Evolutionary conservation across 1,140 invertebrate genomes (phyloP), one percentile per base, ranked within the genome.

Genomic region (Spodoptera litura): DNA sequence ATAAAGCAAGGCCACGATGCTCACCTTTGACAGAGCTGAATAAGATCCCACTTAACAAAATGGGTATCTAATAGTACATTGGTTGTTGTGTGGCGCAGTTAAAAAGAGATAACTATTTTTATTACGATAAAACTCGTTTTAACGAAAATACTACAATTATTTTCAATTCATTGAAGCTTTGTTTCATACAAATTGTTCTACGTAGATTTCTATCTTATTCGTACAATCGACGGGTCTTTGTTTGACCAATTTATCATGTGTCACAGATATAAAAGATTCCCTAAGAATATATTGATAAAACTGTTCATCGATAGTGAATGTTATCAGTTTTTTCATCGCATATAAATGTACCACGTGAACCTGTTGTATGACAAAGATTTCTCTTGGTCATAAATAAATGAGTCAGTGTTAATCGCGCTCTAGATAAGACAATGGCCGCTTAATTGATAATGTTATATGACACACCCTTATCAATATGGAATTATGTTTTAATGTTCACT

Each of bases 401-500:
- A 78, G 52, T 78, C 62, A 58, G 53, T 56, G 31, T 68, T 68
- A 49, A 78, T 78, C 27, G 20, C 49, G 35, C 75, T 78, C 70
- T 59, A 68, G 75, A 78, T 78, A 78, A 78, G 52, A 25, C 12
- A 70, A 58, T 58, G 64, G 12, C 53, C 53, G 52, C 35, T 70
- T 58, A 56, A 68, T 58, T 78, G 75, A 78, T 68, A 78, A 58
- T 75, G 44, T 15, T 15, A 51, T 53, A 25, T 20, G 9, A 58
- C 31, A 35, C 52, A 58, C 15, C 6, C 13, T 73, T 62, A 62
- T 75, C 58, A 20, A 59, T 55, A 11, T 27, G 25, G 38, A 58
- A 58, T 25, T 73, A 73, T 73, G 55, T 73, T 49, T 73, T 59
- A n/a, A 52, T 35, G 27, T 52, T 25, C 51, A 71, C 44, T 64